phyloP scores from a whole-genome alignment of 2,113 vertebrate species.

The Leptodactylus fuscus region DNA sequence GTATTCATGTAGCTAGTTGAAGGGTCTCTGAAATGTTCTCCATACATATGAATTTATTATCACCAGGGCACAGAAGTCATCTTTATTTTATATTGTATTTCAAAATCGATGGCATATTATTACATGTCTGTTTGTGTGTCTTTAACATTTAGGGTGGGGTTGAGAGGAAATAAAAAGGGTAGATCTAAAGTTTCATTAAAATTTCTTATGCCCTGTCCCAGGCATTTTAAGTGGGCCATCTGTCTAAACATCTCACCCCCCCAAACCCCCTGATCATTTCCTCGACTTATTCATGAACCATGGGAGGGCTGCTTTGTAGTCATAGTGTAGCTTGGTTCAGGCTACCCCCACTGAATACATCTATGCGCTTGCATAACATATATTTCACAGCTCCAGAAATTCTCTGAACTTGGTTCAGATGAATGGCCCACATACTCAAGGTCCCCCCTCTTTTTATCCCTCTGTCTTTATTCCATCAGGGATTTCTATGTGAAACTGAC shows the following conservation, averaged over 20 bases:
- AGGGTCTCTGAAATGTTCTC: slow-evolving; percentile 76
- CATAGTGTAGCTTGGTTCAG: slow-evolving; percentile 85
- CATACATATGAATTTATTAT: slow-evolving; percentile 80
- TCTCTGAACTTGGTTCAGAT: slow-evolving; percentile 93
- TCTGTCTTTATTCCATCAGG: slow-evolving; percentile 76
- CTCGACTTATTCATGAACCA: slow-evolving; percentile 99
- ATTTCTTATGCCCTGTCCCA: slow-evolving; percentile 87
- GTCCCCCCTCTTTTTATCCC: slow-evolving; percentile 67
- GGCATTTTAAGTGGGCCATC: slow-evolving; percentile 99
- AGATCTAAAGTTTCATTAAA: slow-evolving; percentile 99
- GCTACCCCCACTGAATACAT: slow-evolving; percentile 95
- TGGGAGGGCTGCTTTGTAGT: slow-evolving; percentile 99
- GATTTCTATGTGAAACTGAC: slow-evolving; percentile 97
- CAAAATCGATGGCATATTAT: slow-evolving; percentile 75
- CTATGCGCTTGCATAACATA: slow-evolving; percentile 91
- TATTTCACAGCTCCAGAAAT: slow-evolving; percentile 88
- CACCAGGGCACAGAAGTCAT: slow-evolving; percentile 66
- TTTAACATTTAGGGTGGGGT: slow-evolving; percentile 64
- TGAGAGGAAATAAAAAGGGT: slow-evolving; percentile 77
- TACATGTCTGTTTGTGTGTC: slow-evolving; percentile 84
- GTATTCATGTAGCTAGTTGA: slow-evolving; percentile 80
- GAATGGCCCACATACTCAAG: slow-evolving; percentile 92
- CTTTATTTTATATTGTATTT: slow-evolving; percentile 69
- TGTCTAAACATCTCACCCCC: slow-evolving; percentile 99
- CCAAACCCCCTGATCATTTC: slow-evolving; percentile 99